Evolutionary conservation across 2,888 invertebrate genomes (phyloP), one percentile per base, ranked within the genome.

Genomic region (Trachelus stipa): DNA sequence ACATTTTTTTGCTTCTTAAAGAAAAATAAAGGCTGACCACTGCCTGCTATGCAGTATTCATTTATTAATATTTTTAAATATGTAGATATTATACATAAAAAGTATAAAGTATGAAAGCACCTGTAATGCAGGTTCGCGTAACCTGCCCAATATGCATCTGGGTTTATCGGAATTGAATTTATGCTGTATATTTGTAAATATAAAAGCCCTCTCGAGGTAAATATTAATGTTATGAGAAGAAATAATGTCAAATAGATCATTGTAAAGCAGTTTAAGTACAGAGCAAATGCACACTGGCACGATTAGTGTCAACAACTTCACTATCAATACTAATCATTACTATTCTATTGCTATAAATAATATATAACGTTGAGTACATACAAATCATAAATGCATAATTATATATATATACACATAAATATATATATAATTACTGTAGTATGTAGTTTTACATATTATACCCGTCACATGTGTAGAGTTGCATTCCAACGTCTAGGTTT

Each of bases 371-470:
- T 87, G 83, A 86, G 82, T 82, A 82, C 83, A 85, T 81, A 80
- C 79, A 84, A 86, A 85, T 84, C 80, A 85, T 84, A 83, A 56
- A 83, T 82, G 82, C 82, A 82, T 83, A 84, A 78, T 68, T 75
- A 78, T 74, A 81, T 76, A 80, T 79, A 80, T 79, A 82, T 69
- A 84, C 83, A 82, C 80, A 80, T 79, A 83, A 84, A 87, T 86
- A 87, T 84, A 83, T 87, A 89, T 88, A 83, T 79, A 86, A 85
- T 88, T 90, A 90, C 85, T 85, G 86, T 90, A 90, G 88, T 85
- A 88, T 87, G 88, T 90, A 90, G 89, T 89, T 90, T 90, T 90
- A 90, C 89, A 90, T 90, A 90, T 90, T 90, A 89, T 91, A 90
- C 87, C 87, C 88, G 84, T 89, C 88, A 88, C 88, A 89, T 85